These are phyloP conservation scores for Tor tambroides DNA, from an alignment of 2,113 vertebrate species.

Conservation along the genomic window DNA sequence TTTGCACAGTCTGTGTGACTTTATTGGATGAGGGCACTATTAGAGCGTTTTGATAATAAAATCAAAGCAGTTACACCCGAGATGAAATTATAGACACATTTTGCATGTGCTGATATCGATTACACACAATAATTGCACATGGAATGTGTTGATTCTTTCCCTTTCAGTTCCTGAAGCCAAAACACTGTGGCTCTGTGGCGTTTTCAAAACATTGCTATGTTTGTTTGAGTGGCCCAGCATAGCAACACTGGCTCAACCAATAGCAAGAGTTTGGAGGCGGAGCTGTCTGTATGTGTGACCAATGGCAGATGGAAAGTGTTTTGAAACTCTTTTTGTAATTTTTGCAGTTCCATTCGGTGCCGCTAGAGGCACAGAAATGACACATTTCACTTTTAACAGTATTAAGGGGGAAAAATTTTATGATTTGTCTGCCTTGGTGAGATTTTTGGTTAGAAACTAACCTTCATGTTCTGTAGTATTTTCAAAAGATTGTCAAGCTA, in stretches of 20 bases:
- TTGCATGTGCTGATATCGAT: slow-evolving; percentile 44
- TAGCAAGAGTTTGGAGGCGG: slow-evolving; percentile 21
- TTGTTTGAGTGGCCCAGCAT: slow-evolving; percentile 16
- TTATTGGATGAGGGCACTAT: slow-evolving; percentile 30
- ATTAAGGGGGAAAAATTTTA: neutral
- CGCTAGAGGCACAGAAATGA: neutral
- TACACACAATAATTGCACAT: slow-evolving; percentile 20
- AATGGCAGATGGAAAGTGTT: neutral
- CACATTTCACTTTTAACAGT: slow-evolving; percentile 14
- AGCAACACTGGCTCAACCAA: slow-evolving; percentile 37
- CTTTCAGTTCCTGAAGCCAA: slow-evolving; percentile 27
- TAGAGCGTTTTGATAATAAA: slow-evolving; percentile 39
- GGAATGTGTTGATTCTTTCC: slow-evolving; percentile 32
- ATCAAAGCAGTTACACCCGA: slow-evolving; percentile 47
- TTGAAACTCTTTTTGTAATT: neutral
- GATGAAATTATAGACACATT: neutral
- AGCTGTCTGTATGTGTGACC: neutral
- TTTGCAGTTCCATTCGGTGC: neutral
- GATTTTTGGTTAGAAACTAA: slow-evolving; percentile 24
- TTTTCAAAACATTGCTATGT: slow-evolving; percentile 11
- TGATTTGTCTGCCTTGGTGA: slow-evolving; percentile 32
- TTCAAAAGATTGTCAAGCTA: slow-evolving; percentile 23
- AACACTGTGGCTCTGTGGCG: slow-evolving; percentile 16
- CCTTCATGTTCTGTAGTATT: slow-evolving; percentile 28
- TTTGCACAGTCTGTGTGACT: slow-evolving; percentile 68